phyloP scores from a whole-genome alignment of 2,113 vertebrate genomes.

The Lonchura striata region DNA sequence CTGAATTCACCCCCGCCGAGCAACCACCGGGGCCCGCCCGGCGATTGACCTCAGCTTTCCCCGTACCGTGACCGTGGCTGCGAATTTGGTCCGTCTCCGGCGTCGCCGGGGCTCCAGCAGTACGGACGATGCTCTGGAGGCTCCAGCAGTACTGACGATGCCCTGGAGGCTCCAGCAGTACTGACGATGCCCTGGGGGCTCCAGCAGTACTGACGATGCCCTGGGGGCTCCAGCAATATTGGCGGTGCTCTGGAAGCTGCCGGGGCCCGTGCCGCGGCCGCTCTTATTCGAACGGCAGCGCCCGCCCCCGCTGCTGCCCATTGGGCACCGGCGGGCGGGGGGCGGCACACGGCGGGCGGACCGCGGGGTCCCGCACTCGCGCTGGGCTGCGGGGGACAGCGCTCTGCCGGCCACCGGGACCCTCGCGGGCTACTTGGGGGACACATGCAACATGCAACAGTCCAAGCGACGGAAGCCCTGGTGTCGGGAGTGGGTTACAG shows the following conservation, averaged over 20 bases:
- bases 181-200: too few species aligned
- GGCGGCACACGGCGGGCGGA: neutral
- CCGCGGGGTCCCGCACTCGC: neutral
- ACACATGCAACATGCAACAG: neutral
- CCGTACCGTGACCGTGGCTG: neutral
- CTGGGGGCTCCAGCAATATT: neutral
- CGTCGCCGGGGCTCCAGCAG: neutral
- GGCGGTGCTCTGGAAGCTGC: neutral
- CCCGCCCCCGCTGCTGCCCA: neutral
- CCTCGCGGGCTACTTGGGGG: neutral
- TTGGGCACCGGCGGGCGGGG: neutral
- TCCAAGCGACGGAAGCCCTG: neutral
- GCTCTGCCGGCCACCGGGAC: neutral
- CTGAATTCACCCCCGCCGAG: neutral
- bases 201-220: too few species aligned
- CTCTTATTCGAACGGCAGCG: neutral
- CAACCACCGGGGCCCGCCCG: neutral
- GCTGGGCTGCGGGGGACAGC: neutral
- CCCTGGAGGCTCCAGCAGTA: too few species aligned
- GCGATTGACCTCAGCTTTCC: neutral
- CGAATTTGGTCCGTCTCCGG: neutral
- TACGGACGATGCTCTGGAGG: neutral
- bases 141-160: too few species aligned
- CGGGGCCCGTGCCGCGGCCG: neutral
- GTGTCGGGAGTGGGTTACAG: too few species aligned